Evolutionary conservation across 2,888 invertebrate species (phyloP).

Genomic region (Phyto melanocephala): DNA sequence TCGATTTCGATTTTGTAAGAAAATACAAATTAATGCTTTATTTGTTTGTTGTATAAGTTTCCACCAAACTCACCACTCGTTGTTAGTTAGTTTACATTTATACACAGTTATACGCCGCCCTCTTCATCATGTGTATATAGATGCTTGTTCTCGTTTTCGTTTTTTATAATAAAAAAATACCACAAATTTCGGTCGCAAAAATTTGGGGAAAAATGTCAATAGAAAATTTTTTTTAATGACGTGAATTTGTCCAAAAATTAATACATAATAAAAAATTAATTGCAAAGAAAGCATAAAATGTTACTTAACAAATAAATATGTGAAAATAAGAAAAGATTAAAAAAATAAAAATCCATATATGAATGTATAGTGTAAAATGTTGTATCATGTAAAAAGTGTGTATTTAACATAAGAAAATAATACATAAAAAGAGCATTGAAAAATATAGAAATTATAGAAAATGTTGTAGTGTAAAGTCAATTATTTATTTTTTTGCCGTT

Average conservation of each 20-base stretch:
- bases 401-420: background rate
- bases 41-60: background rate
- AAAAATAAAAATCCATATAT: background rate
- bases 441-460: background rate
- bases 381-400: too few species aligned
- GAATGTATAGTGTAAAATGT: too few species aligned
- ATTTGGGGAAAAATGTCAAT: slow-evolving; percentile 19
- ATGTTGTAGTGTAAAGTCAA: background rate
- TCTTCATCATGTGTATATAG: slow-evolving; percentile 4
- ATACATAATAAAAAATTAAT: background rate
- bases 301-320: background rate
- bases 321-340: background rate
- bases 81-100: slow-evolving; percentile 8
- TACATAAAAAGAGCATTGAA: background rate
- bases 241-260: slow-evolving; percentile 7
- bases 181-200: slow-evolving; percentile 48
- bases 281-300: background rate
- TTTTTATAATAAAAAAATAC: slow-evolving; percentile 31
- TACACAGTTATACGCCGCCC: slow-evolving; percentile 45
- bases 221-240: background rate
- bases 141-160: slow-evolving; percentile 39
- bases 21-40: slow-evolving; percentile 16
- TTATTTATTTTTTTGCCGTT: background rate
- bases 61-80: slow-evolving; percentile 49
- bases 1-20: slow-evolving; percentile 11